Percentiles rank a stretch among this genome's conserved stretches.
These are phyloP conservation scores for Rafetus swinhoei DNA, from an alignment of 2,113 vertebrate species.

Conservation along the genomic window DNA sequence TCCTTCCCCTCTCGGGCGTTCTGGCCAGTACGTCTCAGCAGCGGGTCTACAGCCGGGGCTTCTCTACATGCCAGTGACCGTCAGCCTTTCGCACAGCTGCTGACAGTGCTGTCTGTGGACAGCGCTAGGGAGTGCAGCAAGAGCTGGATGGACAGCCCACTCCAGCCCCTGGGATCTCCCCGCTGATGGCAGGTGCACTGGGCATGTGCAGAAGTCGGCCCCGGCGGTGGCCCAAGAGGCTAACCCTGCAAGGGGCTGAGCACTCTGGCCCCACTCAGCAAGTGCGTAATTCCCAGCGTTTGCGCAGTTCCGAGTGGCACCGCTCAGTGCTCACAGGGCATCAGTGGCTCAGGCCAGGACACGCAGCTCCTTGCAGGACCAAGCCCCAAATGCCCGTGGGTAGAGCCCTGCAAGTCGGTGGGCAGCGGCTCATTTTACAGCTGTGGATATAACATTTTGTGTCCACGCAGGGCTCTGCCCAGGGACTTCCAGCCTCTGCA, in stretches of 20 bases:
- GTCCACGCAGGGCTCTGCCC: too few species aligned
- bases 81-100: not conserved
- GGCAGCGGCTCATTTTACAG: too few species aligned
- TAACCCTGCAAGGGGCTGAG: not conserved
- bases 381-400: not conserved
- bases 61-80: not conserved
- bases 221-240: not conserved
- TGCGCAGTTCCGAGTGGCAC: not conserved
- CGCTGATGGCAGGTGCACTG: not conserved
- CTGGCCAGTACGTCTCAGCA: not conserved
- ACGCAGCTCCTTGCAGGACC: not conserved
- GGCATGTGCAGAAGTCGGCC: not conserved
- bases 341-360: not conserved
- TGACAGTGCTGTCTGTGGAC: not conserved
- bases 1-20: not conserved
- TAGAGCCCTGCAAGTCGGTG: too few species aligned
- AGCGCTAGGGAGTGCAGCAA: not conserved
- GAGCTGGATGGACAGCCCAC: not conserved
- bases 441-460: too few species aligned
- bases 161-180: not conserved
- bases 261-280: not conserved
- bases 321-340: rapidly evolving
- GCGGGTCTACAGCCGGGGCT: not conserved
- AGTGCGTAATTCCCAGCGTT: not conserved
- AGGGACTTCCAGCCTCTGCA: not conserved